Percentiles rank a stretch among this genome's conserved stretches.
These are phyloP conservation scores for Chloropsis cyanopogon DNA, from an alignment of 2,113 vertebrate genomes.

Conservation along the genomic window DNA sequence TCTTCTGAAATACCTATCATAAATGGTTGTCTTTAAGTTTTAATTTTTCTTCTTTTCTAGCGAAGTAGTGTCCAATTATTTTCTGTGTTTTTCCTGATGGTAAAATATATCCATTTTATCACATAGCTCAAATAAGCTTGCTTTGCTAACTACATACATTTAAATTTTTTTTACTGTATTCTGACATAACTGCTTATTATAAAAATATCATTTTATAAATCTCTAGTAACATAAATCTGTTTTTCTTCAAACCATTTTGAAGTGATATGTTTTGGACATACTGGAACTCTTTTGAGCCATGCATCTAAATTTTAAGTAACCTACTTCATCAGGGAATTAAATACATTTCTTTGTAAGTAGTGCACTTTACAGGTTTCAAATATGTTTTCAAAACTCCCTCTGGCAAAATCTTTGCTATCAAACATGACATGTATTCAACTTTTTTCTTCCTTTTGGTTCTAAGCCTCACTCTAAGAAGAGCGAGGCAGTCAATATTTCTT, in stretches of 20 bases:
- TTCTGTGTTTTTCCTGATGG: not conserved
- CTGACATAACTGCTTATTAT: not conserved
- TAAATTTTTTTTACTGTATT: not conserved
- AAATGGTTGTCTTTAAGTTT: not conserved
- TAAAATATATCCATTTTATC: not conserved
- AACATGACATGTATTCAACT: not conserved
- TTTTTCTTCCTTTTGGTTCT: not conserved
- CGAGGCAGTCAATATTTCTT: not conserved
- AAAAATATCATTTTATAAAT: not conserved
- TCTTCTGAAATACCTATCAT: not conserved
- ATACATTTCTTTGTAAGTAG: not conserved
- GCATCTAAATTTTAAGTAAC: not conserved
- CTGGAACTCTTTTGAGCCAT: not conserved
- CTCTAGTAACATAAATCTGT: not conserved
- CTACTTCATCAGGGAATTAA: not conserved
- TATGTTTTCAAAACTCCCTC: not conserved
- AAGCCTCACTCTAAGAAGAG: not conserved
- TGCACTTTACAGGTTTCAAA: not conserved
- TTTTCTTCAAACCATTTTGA: not conserved
- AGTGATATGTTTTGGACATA: not conserved
- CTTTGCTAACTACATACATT: not conserved
- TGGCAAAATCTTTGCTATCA: not conserved
- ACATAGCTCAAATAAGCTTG: not conserved
- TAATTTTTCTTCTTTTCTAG: not conserved
- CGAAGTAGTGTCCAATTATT: not conserved